These are phyloP conservation scores for Silvanus unidentatus DNA, from an alignment of 2,888 invertebrate species.

Conservation along the genomic window DNA sequence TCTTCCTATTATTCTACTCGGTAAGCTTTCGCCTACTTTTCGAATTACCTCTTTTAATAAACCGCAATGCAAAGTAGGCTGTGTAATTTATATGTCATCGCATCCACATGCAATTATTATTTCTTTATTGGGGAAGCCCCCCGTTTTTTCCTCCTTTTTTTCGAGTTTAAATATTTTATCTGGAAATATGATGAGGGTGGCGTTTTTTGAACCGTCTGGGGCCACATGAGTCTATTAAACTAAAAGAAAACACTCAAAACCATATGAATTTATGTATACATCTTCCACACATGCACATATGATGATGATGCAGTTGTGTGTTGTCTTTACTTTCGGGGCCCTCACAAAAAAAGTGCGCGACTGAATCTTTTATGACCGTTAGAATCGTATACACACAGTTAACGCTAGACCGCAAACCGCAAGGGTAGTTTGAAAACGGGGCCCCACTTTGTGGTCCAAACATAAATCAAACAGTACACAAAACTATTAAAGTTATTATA, in stretches of 20 bases:
- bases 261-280: background rate
- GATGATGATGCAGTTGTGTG: constrained; percentile 11
- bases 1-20: constrained; percentile 24
- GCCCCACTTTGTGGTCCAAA: constrained; percentile 37
- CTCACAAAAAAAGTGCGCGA: constrained; percentile 10
- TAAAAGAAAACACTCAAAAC: constrained; percentile 17
- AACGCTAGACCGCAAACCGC: constrained; percentile 29
- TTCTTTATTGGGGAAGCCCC: no score
- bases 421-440: constrained; percentile 32
- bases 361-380: constrained; percentile 36
- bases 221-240: constrained; percentile 31
- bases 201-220: constrained; percentile 24
- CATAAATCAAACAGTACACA: constrained; percentile 38
- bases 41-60: constrained; percentile 18
- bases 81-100: constrained; percentile 25
- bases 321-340: constrained; percentile 9
- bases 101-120: background rate
- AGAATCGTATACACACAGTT: constrained; percentile 27
- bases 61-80: constrained; percentile 19
- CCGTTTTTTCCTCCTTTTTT: no score
- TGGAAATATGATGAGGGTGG: constrained; percentile 16
- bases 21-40: constrained; percentile 25
- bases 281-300: constrained; percentile 9
- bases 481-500: constrained; percentile 25
- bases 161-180: no score